Base-by-base conservation (phyloP, 1,140 invertebrate species). In the Marisa cornuarietis region DNA sequence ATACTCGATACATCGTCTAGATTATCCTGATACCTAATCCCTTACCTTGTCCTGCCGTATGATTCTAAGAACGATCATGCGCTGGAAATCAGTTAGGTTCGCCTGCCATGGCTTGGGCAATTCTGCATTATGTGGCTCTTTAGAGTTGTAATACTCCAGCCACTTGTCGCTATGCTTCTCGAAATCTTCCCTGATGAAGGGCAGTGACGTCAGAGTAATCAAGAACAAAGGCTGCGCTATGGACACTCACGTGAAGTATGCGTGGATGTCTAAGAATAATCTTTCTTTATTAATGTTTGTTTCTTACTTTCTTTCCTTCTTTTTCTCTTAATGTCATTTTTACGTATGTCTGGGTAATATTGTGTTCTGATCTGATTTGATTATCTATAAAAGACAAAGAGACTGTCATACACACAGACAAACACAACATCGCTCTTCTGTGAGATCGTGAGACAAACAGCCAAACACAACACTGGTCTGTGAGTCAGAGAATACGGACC, bases 21-120 rank as follows among this genome's bases (percentile, higher is more conserved):
- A 2, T 42, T 42, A 42, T 42, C 31, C 31, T 42, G 31, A 42
- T 42, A 2, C 16, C 65, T 6, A 24, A n/a, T 14, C 68, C 95
- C 82, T 61, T 66, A 96, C 95, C 92, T 92, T 92, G 75, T 92
- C 91, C 54, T 90, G 88, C 58, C 91, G 80, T 71, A 92, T 87
- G 63, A 85, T 87, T 8, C 90, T 77, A 0, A 92, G 85, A 10
- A 91, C 76, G 7, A 91, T 89, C 90, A 92, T 90, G 75, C 85
- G 85, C 83, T 91, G 89, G 85, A 92, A 91, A 20, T 91, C 88
- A 77, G 87, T 88, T 18, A 91, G 85, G 49, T 86, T 86, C 0
- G 86, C 90, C 58, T 91, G 82, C 85, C 88, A 91, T 18, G 88
- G 89, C 20, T 81, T 85, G 0, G 91, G 90, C 72, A 91, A 73